Evolutionary conservation across 2,113 vertebrate genomes (phyloP), one percentile per base, ranked within the genome.

Genomic region (Rhegmatorhina hoffmannsi): DNA sequence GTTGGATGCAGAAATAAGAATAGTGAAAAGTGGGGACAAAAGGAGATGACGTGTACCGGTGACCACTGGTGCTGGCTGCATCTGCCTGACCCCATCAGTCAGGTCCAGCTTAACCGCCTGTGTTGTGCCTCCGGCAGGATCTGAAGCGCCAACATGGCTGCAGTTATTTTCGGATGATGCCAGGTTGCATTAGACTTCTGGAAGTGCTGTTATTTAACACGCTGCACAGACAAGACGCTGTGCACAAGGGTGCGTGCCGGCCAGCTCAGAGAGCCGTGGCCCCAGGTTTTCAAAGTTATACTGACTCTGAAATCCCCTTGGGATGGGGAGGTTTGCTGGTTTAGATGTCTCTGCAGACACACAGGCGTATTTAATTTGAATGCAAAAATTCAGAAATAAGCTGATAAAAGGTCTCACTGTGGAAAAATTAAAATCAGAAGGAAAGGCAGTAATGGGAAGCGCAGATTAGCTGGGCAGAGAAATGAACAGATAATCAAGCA

Each of bases 401-500:
- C 34, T 3, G 6, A 38, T 85, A 76, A 69, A 82, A 82, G 24
- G 53, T 79, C 46, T 92, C 46, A 50, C 25, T 25, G 4, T 58
- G 17, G 50, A 47, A 11, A 80, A 79, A 83, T 50, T 44, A 52
- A 91, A 95, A 76, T 53, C 59, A 26, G 60, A 83, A 85, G 46
- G 43, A 73, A 76, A 85, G 44, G 29, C 58, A 79, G 56, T 77
- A 63, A 73, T 17, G 25, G 26, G 19, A 31, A 17, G 8, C 52
- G 31, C 38, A 62, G 77, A 87, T 91, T 62, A 92, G 50, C 26
- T 0, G 0, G 75, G 87, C 94, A 82, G 89, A 87, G 81, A 91
- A 95, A 89, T 77, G 87, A 95, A 59, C 95, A 92, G 63, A 83
- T 91, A 79, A 87, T 73, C 67, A 94, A 76, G 63, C 70, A 55